These are phyloP conservation scores for Chalcis sispes DNA, from an alignment of 2,888 invertebrate species.

Conservation along the genomic window DNA sequence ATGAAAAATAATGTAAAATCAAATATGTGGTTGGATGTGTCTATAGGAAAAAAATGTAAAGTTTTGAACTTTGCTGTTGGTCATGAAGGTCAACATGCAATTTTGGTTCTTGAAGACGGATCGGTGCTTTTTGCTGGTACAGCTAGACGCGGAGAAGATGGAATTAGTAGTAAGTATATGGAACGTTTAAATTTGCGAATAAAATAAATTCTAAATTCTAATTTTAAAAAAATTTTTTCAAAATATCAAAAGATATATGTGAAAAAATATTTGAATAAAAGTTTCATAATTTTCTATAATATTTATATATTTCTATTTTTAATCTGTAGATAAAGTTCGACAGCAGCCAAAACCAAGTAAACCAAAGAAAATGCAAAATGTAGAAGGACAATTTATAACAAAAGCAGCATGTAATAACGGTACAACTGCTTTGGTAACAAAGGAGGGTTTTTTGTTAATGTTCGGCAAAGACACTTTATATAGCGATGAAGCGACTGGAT, in stretches of 20 bases:
- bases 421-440: slow-evolving; percentile 93
- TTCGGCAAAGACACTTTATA: slow-evolving; percentile 96
- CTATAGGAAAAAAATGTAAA: slow-evolving; percentile 84
- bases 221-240: background rate
- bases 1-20: slow-evolving; percentile 83
- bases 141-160: slow-evolving; percentile 94
- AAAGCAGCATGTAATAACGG: slow-evolving; percentile 96
- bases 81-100: slow-evolving; percentile 94
- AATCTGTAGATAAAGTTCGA: slow-evolving; percentile 77
- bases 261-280: background rate
- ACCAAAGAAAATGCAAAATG: slow-evolving; percentile 93
- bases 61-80: slow-evolving; percentile 90
- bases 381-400: slow-evolving; percentile 89
- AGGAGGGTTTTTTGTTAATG: slow-evolving; percentile 93
- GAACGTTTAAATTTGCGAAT: background rate
- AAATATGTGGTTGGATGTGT: slow-evolving; percentile 81
- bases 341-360: slow-evolving; percentile 93
- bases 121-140: slow-evolving; percentile 90
- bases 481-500: slow-evolving; percentile 83
- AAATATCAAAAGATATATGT: background rate
- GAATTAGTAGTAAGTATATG: slow-evolving; percentile 82
- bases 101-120: slow-evolving; percentile 95
- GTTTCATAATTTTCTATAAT: background rate
- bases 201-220: background rate
- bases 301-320: background rate